Conservation (phyloP, 2,113 vertebrate genomes). For the Myiozetetes cayanensis region DNA sequence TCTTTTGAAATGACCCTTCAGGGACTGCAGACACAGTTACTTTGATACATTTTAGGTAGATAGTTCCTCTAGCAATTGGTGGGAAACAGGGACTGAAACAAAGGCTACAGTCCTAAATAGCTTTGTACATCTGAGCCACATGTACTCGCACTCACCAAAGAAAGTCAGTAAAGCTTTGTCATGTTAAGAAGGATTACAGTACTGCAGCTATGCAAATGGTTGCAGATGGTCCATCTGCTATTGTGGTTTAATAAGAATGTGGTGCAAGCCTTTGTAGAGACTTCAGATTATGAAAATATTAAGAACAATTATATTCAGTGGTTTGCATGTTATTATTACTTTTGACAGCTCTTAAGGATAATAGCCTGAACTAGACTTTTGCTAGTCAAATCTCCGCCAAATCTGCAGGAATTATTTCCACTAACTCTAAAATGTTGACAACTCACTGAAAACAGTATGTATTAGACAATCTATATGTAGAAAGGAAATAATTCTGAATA, state of each 20-base stretch:
- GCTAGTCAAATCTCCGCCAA: neutral
- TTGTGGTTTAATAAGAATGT: neutral
- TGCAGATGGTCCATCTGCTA: neutral
- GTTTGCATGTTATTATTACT: neutral
- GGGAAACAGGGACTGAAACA: neutral
- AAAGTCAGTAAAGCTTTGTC: neutral
- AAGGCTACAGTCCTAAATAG: neutral
- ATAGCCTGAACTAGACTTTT: neutral
- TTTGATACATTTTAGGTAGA: neutral
- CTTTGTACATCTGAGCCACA: neutral
- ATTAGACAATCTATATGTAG: neutral
- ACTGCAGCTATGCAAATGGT: neutral
- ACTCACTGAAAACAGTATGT: neutral
- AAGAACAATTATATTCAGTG: neutral
- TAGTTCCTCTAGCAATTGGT: neutral
- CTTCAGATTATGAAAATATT: slow-evolving; percentile 3
- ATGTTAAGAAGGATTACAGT: neutral
- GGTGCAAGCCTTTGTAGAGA: neutral
- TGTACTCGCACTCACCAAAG: neutral
- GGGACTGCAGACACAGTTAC: neutral
- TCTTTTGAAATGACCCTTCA: neutral
- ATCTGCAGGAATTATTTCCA: neutral
- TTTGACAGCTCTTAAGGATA: neutral
- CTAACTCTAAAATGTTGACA: neutral
- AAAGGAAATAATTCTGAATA: neutral